Percentiles rank a stretch among this genome's conserved stretches.
Conservation (phyloP, 2,797 vertebrate species). For the Morelia viridis region DNA sequence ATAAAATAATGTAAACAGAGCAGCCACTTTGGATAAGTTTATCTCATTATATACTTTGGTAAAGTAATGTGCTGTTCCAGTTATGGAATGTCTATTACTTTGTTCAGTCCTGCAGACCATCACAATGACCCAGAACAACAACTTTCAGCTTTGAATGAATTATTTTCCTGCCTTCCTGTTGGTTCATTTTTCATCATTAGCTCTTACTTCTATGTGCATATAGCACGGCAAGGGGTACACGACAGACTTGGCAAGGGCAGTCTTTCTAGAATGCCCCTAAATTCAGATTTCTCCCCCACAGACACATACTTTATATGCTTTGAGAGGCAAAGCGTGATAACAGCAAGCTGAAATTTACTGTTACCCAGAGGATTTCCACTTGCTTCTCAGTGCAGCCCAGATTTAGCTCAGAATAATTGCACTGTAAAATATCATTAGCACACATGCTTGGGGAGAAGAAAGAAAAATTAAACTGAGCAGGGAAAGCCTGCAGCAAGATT, state of each 20-base stretch:
- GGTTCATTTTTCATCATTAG: background rate
- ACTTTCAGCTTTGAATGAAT: background rate
- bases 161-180: background rate
- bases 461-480: conserved; percentile 68
- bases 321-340: conserved; percentile 46
- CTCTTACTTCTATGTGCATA: background rate
- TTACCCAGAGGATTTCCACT: conserved; percentile 53
- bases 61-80: background rate
- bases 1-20: background rate
- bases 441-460: conserved; percentile 61
- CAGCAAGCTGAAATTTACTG: conserved; percentile 39
- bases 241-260: background rate
- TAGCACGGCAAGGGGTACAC: background rate
- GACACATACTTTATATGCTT: conserved; percentile 20
- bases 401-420: conserved; percentile 71
- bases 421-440: conserved; percentile 59
- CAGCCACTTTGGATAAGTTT: background rate
- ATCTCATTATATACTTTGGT: background rate
- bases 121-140: background rate
- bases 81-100: background rate
- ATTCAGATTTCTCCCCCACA: conserved; percentile 5
- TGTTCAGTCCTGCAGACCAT: background rate
- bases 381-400: conserved; percentile 61
- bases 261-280: background rate
- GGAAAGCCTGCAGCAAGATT: conserved; percentile 55